phyloP scores from a whole-genome alignment of 2,797 vertebrate genomes.

The Gymnocypris eckloni region DNA sequence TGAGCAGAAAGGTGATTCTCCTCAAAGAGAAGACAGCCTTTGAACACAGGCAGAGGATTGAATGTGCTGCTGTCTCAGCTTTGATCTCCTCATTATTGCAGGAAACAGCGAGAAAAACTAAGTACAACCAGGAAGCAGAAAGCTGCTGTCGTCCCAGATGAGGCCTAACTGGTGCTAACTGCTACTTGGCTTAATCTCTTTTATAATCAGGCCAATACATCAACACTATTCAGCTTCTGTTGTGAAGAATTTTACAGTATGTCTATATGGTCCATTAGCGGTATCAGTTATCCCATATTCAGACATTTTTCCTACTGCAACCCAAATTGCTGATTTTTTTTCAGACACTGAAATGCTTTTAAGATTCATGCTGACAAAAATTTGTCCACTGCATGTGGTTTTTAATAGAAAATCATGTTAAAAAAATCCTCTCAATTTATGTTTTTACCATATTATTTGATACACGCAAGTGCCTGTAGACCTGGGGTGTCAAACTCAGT shows the following conservation, averaged over 20 bases:
- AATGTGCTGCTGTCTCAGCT: constrained; percentile 34
- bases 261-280: background rate
- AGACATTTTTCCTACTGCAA: background rate
- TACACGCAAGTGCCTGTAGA: background rate
- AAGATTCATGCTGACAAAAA: background rate
- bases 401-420: background rate
- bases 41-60: constrained; percentile 43
- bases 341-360: constrained; percentile 1
- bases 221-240: background rate
- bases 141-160: background rate
- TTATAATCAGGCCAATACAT: background rate
- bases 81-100: constrained; percentile 54
- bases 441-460: background rate
- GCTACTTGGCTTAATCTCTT: background rate
- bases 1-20: constrained; percentile 38
- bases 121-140: constrained; percentile 13
- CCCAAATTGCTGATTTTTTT: background rate
- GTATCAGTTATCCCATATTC: background rate
- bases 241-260: background rate
- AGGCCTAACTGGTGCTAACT: background rate
- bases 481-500: no score
- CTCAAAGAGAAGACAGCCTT: constrained; percentile 38
- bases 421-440: background rate
- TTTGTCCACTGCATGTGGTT: background rate
- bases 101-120: constrained; percentile 36